Conservation (phyloP, 2,113 vertebrate species). For the Sula dactylatra region DNA sequence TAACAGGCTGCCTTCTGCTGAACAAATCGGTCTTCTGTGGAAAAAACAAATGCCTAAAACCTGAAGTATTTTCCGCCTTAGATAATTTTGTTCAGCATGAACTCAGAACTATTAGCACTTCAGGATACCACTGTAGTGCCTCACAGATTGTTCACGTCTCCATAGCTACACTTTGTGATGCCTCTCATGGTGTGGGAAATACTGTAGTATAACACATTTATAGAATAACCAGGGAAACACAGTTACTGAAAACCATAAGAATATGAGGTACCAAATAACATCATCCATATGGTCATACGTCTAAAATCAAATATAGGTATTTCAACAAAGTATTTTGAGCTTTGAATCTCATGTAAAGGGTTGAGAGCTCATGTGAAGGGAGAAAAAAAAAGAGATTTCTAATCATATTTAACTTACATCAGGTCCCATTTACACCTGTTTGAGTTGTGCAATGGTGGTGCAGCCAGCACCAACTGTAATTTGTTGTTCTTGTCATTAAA, state of each 20-base stretch:
- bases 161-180: not conserved
- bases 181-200: not conserved
- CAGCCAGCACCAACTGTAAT: not conserved
- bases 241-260: not conserved
- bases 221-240: not conserved
- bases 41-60: not conserved
- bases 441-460: not conserved
- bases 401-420: not conserved
- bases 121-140: not conserved
- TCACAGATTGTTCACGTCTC: not conserved
- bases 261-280: not conserved
- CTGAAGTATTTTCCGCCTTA: not conserved
- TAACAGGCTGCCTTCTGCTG: not conserved
- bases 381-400: not conserved
- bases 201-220: not conserved
- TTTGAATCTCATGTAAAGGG: not conserved
- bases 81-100: not conserved
- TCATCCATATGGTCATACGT: not conserved
- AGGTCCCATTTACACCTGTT: not conserved
- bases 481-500: not conserved
- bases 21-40: not conserved
- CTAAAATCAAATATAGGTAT: not conserved
- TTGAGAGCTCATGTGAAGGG: not conserved
- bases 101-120: not conserved
- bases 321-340: not conserved